Percentiles rank a stretch among this genome's conserved stretches.
Conservation (phyloP, 1,140 invertebrate genomes). For the Drosophila seguyi region DNA sequence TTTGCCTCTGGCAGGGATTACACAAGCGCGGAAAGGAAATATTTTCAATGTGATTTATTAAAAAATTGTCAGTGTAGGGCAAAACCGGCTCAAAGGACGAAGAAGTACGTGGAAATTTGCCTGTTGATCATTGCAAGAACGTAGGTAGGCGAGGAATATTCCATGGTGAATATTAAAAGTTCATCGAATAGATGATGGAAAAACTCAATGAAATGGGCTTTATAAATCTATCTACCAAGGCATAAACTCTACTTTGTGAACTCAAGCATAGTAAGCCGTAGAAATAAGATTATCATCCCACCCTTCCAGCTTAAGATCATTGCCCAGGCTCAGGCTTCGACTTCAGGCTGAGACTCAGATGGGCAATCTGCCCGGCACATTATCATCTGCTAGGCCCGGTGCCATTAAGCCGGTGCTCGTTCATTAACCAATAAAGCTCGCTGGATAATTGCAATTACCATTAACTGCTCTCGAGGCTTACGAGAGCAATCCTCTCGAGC, state of each 20-base stretch:
- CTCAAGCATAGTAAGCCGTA: background rate
- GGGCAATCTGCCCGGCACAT: slow-evolving; percentile 22
- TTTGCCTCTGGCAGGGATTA: slow-evolving; percentile 14
- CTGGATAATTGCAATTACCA: slow-evolving; percentile 46
- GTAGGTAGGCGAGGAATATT: too few relatives aligned
- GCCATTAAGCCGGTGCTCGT: slow-evolving; percentile 31
- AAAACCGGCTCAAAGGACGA: background rate
- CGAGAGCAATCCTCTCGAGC: slow-evolving; percentile 31
- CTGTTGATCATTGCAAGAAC: background rate
- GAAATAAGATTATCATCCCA: background rate
- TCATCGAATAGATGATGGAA: background rate
- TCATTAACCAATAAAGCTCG: slow-evolving; percentile 41
- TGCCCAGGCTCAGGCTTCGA: background rate
- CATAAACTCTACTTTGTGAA: too few relatives aligned
- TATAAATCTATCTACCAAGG: background rate
- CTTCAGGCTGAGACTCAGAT: background rate
- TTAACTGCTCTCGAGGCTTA: slow-evolving; percentile 45
- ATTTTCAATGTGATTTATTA: slow-evolving; percentile 3
- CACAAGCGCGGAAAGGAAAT: background rate
- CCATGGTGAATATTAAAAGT: too few relatives aligned
- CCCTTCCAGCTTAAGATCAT: background rate
- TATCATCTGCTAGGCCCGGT: slow-evolving; percentile 5
- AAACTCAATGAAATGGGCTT: background rate
- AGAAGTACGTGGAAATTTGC: background rate
- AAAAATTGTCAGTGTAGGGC: background rate